Evolutionary conservation across 2,113 vertebrate genomes (phyloP).

Genomic region (Poecilia latipinna): DNA sequence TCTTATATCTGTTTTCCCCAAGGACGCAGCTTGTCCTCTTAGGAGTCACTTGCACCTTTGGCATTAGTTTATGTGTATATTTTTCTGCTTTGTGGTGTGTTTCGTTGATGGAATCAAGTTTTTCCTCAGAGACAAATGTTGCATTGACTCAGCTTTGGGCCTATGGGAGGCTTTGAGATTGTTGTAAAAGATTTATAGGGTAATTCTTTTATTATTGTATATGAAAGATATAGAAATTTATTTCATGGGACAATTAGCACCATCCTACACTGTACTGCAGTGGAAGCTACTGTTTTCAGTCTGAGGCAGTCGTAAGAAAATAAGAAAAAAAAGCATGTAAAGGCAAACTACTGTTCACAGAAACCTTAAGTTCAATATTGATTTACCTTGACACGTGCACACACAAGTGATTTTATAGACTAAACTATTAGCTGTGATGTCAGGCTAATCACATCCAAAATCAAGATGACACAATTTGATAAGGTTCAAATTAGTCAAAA

Average conservation of each 20-base stretch:
- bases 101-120: conserved; percentile 22
- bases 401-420: not conserved
- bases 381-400: not conserved
- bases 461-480: no score
- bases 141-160: conserved; percentile 15
- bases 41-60: conserved; percentile 2
- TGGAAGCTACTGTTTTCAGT: no score
- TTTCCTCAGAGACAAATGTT: conserved; percentile 23
- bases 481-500: not conserved
- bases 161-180: not conserved
- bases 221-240: not conserved
- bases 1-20: conserved; percentile 32
- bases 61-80: no score
- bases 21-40: conserved; percentile 16
- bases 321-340: not conserved
- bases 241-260: not conserved
- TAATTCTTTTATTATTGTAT: conserved; percentile 16
- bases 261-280: not conserved
- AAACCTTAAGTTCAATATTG: not conserved
- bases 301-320: not conserved
- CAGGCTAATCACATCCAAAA: not conserved
- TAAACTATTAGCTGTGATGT: not conserved
- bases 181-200: conserved; percentile 16
- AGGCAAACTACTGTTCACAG: not conserved
- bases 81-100: no score